Evolutionary conservation across 2,888 invertebrate genomes (phyloP), one percentile per base, ranked within the genome.

Genomic region (Ophioninae sp.): DNA sequence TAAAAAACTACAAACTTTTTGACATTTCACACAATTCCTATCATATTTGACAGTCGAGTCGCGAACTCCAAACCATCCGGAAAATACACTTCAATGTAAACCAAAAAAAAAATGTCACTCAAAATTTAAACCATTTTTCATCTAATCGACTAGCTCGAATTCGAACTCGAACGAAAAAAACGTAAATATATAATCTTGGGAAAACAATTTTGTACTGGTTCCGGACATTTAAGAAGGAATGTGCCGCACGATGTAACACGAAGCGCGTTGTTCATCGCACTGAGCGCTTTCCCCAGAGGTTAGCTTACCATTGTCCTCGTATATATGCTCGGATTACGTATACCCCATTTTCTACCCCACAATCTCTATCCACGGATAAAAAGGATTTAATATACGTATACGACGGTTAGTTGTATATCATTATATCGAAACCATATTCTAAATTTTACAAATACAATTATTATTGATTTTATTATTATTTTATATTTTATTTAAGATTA

Each of bases 281-380:
- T 91, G 87, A 89, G 89, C 87, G 84, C 85, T 75, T 41, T 59
- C n/a, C 1, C 71, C 51, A 65, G 64, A 77, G 83, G 89, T 91
- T 90, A 90, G 90, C 90, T 90, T 90, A 89, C 89, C 89, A 90
- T 90, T 90, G 88, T 88, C 72, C 88, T 87, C 79, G 82, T 39
- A n/a, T 56, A 61, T 68, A 56, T 13, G 30, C 30, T 30, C 30
- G 30, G 30, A 30, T 3, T 3, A 3, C 30, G 30, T 30, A 30
- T 30, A 3, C 30, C 3, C 30, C 30, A 30, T 30, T 30, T 30
- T 3, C 30, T 30, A 30, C 30, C 30, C 30, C 30, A 30, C 30
- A 3, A 30, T 30, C 3, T 30, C 30, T 30, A 30, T 30, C 30
- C 30, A 30, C 30, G 30, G 30, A 30, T 3, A 3, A 30, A 30